Evolutionary conservation across 2,113 vertebrate species (phyloP).

Genomic region (Canis aureus): DNA sequence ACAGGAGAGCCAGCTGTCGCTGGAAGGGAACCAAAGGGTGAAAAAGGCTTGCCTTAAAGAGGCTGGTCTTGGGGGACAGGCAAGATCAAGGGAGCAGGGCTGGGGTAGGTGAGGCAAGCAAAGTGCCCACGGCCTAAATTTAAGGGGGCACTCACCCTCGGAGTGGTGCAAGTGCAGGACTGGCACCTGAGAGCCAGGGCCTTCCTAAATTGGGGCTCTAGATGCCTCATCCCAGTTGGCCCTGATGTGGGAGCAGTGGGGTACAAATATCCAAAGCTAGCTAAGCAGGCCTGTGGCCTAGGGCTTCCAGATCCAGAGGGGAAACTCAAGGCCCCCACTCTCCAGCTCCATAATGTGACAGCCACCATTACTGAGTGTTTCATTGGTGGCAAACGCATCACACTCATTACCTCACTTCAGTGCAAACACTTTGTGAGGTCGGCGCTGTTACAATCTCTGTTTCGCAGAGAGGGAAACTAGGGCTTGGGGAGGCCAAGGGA

Average conservation of each 20-base stretch:
- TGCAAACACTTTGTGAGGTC: not conserved
- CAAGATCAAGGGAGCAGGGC: not conserved
- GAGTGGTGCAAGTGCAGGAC: not conserved
- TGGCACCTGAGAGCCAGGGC: not conserved
- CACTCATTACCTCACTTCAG: not conserved
- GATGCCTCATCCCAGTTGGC: not conserved
- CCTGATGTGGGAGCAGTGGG: not conserved
- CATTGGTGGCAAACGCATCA: not conserved
- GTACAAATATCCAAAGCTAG: not conserved
- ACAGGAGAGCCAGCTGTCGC: not conserved
- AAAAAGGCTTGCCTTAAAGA: not conserved
- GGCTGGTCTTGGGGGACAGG: not conserved
- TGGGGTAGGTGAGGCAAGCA: not conserved
- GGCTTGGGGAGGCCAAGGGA: not conserved
- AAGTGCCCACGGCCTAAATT: not conserved
- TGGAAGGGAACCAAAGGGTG: not conserved
- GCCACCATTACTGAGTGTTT: not conserved
- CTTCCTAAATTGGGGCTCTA: not conserved
- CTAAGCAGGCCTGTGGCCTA: not conserved
- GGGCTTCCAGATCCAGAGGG: not conserved
- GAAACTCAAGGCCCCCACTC: not conserved
- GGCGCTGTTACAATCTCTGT: not conserved
- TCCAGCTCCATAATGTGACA: not conserved
- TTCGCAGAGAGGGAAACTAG: not conserved
- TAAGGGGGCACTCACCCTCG: not conserved